Evolutionary conservation across 2,113 vertebrate species (phyloP).

Genomic region (Dendropsophus ebraccatus): DNA sequence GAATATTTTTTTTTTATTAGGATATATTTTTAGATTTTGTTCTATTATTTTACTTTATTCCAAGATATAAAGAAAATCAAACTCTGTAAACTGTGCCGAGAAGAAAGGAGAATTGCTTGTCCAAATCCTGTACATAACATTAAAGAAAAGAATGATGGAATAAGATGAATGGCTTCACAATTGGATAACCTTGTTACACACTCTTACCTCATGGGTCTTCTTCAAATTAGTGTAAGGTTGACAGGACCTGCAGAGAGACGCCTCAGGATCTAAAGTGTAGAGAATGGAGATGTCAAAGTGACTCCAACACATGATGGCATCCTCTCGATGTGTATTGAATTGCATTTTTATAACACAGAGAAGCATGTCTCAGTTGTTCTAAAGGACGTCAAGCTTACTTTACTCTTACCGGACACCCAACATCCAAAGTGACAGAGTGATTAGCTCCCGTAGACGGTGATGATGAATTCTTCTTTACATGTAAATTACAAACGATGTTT

Average conservation of each 20-base stretch:
- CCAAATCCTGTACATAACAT: background rate
- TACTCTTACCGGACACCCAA: slow-evolving; percentile 60
- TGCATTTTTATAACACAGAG: slow-evolving; percentile 65
- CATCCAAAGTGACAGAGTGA: slow-evolving; percentile 64
- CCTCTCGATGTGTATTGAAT: slow-evolving; percentile 64
- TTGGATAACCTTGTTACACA: slow-evolving; percentile 61
- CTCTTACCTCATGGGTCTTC: slow-evolving; percentile 65
- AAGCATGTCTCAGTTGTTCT: slow-evolving; percentile 64
- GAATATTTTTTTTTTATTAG: background rate
- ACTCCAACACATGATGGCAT: slow-evolving; percentile 68
- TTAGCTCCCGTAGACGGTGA: slow-evolving; percentile 62
- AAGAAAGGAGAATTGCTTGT: background rate
- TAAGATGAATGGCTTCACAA: slow-evolving; percentile 63
- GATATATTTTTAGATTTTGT: background rate
- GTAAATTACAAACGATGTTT: slow-evolving; percentile 59
- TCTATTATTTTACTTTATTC: background rate
- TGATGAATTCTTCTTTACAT: slow-evolving; percentile 64
- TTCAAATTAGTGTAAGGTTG: slow-evolving; percentile 68
- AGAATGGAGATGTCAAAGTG: slow-evolving; percentile 68
- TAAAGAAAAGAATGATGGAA: slow-evolving; percentile 54
- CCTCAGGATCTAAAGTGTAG: slow-evolving; percentile 68
- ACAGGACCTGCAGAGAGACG: slow-evolving; percentile 68
- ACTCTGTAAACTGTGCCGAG: background rate
- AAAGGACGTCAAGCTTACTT: slow-evolving; percentile 61
- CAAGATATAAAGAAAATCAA: background rate